Percentiles rank a stretch among this genome's conserved stretches.
Evolutionary conservation across 2,113 vertebrate species (phyloP).

Genomic region (Heptranchias perlo): DNA sequence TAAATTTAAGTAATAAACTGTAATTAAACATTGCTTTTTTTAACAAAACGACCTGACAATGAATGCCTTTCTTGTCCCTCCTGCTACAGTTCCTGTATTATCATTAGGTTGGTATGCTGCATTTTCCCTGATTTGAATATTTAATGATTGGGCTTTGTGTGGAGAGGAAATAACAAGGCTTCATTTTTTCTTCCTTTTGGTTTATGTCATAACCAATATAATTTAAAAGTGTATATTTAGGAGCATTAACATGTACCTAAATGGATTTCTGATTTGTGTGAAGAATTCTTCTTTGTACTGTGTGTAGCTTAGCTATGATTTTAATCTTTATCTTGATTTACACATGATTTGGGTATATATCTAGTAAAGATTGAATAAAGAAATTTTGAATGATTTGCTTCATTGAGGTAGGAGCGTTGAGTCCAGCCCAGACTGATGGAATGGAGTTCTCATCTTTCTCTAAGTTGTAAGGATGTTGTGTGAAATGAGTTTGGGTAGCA

Average conservation of each 20-base stretch:
- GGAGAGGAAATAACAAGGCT: not conserved
- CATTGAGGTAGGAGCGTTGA: not conserved
- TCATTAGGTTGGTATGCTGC: not conserved
- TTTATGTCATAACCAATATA: not conserved
- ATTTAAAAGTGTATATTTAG: not conserved
- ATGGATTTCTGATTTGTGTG: not conserved
- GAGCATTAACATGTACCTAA: not conserved
- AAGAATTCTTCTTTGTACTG: not conserved
- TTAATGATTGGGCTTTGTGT: not conserved
- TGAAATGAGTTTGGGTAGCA: not conserved
- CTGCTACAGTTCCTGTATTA: not conserved
- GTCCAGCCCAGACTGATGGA: not conserved
- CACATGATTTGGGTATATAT: not conserved
- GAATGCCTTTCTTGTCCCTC: not conserved
- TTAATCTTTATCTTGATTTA: not conserved
- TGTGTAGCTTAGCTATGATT: not conserved
- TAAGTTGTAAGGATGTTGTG: not conserved
- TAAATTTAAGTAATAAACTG: not conserved
- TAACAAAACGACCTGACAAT: not conserved
- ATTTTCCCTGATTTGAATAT: not conserved
- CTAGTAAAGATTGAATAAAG: not conserved
- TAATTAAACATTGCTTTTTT: not conserved
- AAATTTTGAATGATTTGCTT: not conserved
- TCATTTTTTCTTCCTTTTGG: not conserved
- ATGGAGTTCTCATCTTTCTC: not conserved